Base-by-base conservation (phyloP, 2,888 invertebrate genomes). In the Hipparchia sbordonii region DNA sequence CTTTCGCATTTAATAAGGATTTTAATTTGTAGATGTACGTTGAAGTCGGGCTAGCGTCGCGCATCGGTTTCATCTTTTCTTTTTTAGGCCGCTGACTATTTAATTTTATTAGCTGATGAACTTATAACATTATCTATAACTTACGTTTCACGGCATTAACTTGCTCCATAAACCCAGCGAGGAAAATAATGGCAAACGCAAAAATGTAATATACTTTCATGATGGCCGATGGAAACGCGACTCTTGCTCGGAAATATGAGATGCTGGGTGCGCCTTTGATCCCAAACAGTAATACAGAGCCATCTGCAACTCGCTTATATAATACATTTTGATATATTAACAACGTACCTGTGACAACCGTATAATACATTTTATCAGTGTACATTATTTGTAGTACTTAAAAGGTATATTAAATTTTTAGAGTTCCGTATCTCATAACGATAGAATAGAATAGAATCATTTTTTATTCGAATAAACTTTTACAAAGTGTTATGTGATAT, bases 201-300 rank as follows among this genome's bases (percentile, higher is more conserved):
- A 48, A 62, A 62, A 62, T 62, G 23, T 23, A 23, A 6, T 13
- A 13, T 13, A 62, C 8, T 48, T 48, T 62, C 62, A 62, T 62
- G 23, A 23, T 62, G 62, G 46, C 2, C 23, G 45, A 39, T 6
- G 45, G 12, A 45, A 60, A 45, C 2, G 23, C 23, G 23, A 0
- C 23, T 23, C 23, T 23, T 23, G 13, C 6, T 12, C 7, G 10
- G 12, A 2, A 13, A 23, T 23, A 1, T 57, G 56, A 0, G 12
- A 6, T 6, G 48, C 6, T 6, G 6, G 48, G 6, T 48, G 48
- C 6, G 8, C 48, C 48, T 48, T 48, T 48, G 48, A 8, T 6
- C 6, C 6, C 8, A 8, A 6, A 48, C 7, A 7, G 8, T 8
- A 48, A 4, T 52, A 4, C 12, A 10, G 12, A 5, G 12, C 10